These are phyloP conservation scores for Gasteruption jaculator DNA, from an alignment of 2,888 invertebrate genomes.

Conservation along the genomic window DNA sequence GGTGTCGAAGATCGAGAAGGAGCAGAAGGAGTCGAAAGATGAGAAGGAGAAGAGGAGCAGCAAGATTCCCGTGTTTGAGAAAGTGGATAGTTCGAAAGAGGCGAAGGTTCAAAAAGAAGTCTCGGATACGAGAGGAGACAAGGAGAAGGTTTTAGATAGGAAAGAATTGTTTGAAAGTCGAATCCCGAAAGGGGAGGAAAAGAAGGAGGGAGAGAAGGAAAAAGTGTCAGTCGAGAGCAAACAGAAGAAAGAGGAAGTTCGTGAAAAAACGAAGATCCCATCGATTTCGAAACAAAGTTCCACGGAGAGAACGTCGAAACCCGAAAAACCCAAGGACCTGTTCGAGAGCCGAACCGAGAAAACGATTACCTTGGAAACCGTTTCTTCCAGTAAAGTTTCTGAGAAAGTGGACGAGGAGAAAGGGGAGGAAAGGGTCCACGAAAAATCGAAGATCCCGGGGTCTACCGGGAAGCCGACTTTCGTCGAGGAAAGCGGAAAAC, in stretches of 20 bases:
- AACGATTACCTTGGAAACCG: background rate
- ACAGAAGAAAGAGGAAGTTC: constrained; percentile 7
- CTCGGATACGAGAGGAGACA: background rate
- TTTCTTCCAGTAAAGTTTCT: background rate
- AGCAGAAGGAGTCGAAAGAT: constrained; percentile 18
- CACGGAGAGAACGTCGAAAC: constrained; percentile 1
- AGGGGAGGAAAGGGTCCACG: constrained; percentile 1
- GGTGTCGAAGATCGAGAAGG: constrained; percentile 12
- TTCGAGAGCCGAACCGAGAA: constrained; percentile 1
- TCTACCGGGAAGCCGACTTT: too few species aligned
- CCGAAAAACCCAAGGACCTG: constrained; percentile 13
- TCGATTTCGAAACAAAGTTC: constrained; percentile 12
- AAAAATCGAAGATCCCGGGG: background rate
- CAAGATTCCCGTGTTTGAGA: too few species aligned
- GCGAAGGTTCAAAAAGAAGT: too few species aligned
- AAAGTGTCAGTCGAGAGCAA: constrained; percentile 1
- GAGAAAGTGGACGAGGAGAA: constrained; percentile 14
- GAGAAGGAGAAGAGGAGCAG: constrained; percentile 11
- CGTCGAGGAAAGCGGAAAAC: too few species aligned
- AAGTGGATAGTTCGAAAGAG: too few species aligned
- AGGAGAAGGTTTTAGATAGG: background rate
- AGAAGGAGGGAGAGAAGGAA: background rate
- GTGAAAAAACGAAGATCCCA: too few species aligned
- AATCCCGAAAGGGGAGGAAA: background rate
- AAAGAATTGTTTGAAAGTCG: too few species aligned